These are phyloP conservation scores for Leucosticte australis DNA, from an alignment of 2,113 vertebrate species.

Conservation along the genomic window DNA sequence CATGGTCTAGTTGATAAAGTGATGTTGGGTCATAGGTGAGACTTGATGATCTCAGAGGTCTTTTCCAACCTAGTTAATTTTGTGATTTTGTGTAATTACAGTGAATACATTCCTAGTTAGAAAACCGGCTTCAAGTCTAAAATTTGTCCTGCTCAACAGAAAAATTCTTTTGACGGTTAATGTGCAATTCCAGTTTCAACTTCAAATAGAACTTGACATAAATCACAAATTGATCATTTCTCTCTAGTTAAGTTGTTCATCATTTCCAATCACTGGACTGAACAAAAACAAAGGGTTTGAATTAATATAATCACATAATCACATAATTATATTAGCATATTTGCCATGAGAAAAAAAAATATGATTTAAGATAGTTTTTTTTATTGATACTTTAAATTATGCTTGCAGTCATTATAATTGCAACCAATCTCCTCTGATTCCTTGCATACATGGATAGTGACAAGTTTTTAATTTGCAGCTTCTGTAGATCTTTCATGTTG, in stretches of 20 bases:
- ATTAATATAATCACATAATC: background rate
- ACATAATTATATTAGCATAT: background rate
- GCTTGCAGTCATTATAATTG: background rate
- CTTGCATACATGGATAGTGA: background rate
- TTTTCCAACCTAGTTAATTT: background rate
- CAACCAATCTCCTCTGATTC: background rate
- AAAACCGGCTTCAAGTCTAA: background rate
- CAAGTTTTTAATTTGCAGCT: background rate
- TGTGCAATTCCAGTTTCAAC: background rate
- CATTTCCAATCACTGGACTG: background rate
- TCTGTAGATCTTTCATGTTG: background rate
- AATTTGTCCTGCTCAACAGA: background rate
- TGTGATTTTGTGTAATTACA: background rate
- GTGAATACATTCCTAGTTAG: background rate
- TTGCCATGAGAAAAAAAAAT: background rate
- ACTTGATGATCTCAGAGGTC: background rate
- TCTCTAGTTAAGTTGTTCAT: background rate
- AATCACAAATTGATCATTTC: background rate
- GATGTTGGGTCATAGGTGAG: background rate
- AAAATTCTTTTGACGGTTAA: background rate
- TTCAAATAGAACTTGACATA: background rate
- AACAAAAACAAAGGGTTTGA: background rate
- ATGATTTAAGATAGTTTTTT: background rate
- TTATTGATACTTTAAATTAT: background rate
- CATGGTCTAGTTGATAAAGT: background rate